Percentiles rank a stretch among this genome's conserved stretches.
These are phyloP conservation scores for Saguinus imperator DNA, from an alignment of 2,113 vertebrate species.

Conservation along the genomic window DNA sequence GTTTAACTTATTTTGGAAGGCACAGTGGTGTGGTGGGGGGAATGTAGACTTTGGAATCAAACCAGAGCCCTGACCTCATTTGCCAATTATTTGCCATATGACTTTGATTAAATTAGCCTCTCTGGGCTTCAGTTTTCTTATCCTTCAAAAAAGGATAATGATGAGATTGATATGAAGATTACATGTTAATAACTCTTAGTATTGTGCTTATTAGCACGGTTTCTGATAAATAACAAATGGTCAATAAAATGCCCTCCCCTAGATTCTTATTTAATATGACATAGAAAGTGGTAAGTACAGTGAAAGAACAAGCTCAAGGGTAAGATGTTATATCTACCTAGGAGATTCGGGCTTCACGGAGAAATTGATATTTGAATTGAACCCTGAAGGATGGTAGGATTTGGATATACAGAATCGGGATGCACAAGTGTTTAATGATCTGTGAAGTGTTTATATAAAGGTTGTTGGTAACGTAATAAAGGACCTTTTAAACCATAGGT, in stretches of 20 bases:
- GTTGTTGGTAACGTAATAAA: slow-evolving; percentile 27
- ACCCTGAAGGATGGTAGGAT: neutral
- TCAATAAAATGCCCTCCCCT: neutral
- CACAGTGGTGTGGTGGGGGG: neutral
- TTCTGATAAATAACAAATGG: neutral
- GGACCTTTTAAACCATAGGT: slow-evolving; percentile 7
- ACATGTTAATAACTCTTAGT: neutral
- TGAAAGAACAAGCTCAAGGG: neutral
- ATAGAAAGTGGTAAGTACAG: neutral
- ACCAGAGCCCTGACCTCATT: neutral
- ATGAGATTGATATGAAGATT: neutral
- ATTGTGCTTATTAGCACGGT: neutral
- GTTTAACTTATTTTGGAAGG: neutral
- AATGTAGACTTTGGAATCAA: neutral
- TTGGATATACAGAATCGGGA: neutral
- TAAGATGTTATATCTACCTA: neutral
- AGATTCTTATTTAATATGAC: neutral
- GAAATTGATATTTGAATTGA: neutral
- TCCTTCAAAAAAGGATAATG: neutral
- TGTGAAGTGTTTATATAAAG: neutral
- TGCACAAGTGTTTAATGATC: neutral
- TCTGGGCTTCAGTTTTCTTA: neutral
- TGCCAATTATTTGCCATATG: neutral
- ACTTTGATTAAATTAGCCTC: neutral
- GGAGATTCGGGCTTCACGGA: neutral